A percentile compares a stretch with the other conserved stretches of the same genome.
Conservation (phyloP, 1,140 invertebrate genomes). For the Coboldia fuscipes region DNA sequence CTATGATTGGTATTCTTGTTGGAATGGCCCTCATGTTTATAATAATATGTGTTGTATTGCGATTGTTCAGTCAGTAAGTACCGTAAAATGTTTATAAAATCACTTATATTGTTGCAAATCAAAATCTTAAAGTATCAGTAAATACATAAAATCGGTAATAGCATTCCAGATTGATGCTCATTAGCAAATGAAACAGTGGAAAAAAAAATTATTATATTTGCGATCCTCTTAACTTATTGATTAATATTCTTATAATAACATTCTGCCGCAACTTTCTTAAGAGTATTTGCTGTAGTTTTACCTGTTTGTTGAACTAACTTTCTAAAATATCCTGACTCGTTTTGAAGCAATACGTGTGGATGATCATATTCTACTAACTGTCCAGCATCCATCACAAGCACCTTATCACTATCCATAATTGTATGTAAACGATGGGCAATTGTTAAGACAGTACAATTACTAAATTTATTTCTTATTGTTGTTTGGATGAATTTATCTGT, state of each 20-base stretch:
- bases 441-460: conserved; percentile 40
- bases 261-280: conserved; percentile 1
- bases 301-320: conserved; percentile 45
- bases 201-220: background rate
- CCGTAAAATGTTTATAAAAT: too few species aligned
- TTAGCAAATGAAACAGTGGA: background rate
- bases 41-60: conserved; percentile 79
- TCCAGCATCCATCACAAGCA: conserved; percentile 46
- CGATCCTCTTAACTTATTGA: background rate
- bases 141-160: too few species aligned
- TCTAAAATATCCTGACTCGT: conserved; percentile 34
- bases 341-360: conserved; percentile 39
- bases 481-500: conserved; percentile 34
- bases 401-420: conserved; percentile 27
- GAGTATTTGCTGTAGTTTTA: conserved; percentile 8
- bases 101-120: too few species aligned
- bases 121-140: too few species aligned
- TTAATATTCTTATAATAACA: background rate
- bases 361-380: conserved; percentile 44
- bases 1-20: conserved; percentile 75
- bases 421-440: conserved; percentile 53
- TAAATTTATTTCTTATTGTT: conserved; percentile 31
- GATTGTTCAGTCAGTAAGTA: conserved; percentile 79
- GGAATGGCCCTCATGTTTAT: conserved; percentile 85
- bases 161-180: too few species aligned